Base-by-base conservation (phyloP, 2,797 vertebrate genomes). In the Enteromius fasciolatus region DNA sequence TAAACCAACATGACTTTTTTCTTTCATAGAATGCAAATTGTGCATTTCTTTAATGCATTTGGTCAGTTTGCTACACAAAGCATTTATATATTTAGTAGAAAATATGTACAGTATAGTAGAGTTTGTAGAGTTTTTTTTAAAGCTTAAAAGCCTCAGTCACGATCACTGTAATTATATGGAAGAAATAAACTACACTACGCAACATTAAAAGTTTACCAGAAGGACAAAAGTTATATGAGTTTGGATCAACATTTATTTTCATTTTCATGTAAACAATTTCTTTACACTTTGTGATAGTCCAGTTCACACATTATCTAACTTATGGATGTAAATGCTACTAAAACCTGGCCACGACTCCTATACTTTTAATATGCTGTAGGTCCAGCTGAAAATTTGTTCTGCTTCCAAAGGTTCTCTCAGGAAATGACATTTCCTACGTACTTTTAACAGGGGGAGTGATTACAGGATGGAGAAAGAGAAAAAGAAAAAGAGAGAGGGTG, bases 391-490 rank as follows among this genome's bases (percentile, higher is more conserved):
- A 82, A 76, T 78, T 18, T 87, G 85, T 91, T 90, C 87, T 74
- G 15, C 44, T 84, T 92, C 91, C 93, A 93, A 91, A 90, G 80
- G 87, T 89, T 86, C 80, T 90, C 90, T 86, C 88, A 92, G 95
- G 95, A 95, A 95, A 95, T 94, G 89, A 93, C 93, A 94, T 94
- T 95, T 94, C 94, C 94, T 94, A 92, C 85, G 85, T 88, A 78
- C 69, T 83, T 75, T 87, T 70, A 79, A 78, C 84, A 85, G 85
- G 89, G 86, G 83, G 85, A 81, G 83, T 82, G 86, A 87, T 83
- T 88, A 82, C 73, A 81, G 74, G 85, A 61, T 86, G 76, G 85
- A 84, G 89, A 79, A 84, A 89, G 90, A 86, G 85, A 84, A 89
- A 79, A 84, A 89, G 90, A 86, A 89, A 87, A 76, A 64, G 81